Percentiles rank a stretch among this genome's conserved stretches.
These are phyloP conservation scores for Falco novaeseelandiae DNA, from an alignment of 2,797 vertebrate genomes.

Conservation along the genomic window DNA sequence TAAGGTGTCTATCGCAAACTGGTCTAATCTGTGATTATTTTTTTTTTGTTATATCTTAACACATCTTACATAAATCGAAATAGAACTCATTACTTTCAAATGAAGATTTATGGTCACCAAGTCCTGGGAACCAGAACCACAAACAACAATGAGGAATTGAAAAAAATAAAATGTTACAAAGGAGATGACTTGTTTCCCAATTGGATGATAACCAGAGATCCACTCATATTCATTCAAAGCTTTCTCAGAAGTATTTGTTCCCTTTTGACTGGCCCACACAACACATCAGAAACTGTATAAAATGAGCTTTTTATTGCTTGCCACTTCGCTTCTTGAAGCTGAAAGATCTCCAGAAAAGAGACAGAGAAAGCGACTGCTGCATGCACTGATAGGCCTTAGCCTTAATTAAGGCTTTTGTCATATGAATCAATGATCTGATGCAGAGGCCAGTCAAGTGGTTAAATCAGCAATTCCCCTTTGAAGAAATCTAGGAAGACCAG, in stretches of 20 bases:
- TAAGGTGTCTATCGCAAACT: background rate
- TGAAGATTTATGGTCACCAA: background rate
- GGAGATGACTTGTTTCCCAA: conserved; percentile 6
- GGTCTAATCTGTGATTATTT: background rate
- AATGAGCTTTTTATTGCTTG: background rate
- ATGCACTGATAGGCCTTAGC: background rate
- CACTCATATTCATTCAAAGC: background rate
- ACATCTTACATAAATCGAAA: background rate
- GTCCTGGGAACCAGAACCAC: conserved; percentile 2
- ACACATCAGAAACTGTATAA: background rate
- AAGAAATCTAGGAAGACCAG: background rate
- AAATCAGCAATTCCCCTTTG: background rate
- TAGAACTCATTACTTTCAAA: background rate
- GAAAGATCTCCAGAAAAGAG: background rate
- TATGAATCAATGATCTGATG: background rate
- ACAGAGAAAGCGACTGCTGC: background rate
- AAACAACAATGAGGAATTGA: conserved; percentile 12
- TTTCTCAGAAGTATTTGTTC: conserved; percentile 1
- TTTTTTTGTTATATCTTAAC: background rate
- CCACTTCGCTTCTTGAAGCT: background rate
- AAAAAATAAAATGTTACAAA: background rate
- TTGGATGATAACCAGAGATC: conserved; percentile 28
- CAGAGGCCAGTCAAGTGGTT: background rate
- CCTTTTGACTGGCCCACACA: background rate
- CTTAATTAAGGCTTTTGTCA: background rate